These are phyloP conservation scores for Echeneis naucrates DNA, from an alignment of 2,797 vertebrate species.

Conservation along the genomic window DNA sequence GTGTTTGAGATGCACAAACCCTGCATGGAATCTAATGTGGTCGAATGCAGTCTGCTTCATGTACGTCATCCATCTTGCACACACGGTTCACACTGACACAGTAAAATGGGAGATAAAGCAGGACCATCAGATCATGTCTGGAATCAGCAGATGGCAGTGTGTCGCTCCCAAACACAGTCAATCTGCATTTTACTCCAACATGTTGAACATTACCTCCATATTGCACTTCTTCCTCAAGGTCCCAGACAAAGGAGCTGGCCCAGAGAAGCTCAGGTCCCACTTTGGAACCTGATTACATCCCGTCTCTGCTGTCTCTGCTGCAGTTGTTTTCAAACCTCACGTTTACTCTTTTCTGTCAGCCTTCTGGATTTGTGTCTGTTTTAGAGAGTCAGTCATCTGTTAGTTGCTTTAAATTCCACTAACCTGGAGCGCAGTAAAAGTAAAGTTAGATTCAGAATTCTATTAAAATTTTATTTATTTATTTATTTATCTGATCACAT, in stretches of 20 bases:
- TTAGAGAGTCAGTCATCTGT: no score
- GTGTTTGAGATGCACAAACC: background rate
- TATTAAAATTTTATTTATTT: background rate
- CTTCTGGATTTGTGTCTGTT: background rate
- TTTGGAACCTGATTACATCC: background rate
- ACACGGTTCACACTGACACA: constrained; percentile 3
- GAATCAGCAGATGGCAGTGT: constrained; percentile 67
- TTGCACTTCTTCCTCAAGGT: background rate
- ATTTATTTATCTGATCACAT: background rate
- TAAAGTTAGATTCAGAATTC: background rate
- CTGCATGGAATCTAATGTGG: background rate
- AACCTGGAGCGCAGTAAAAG: no score
- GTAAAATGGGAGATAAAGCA: constrained; percentile 30
- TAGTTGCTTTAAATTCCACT: no score
- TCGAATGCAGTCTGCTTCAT: background rate
- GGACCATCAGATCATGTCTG: background rate
- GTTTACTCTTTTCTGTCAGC: no score
- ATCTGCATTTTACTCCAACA: constrained; percentile 10
- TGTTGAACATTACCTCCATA: background rate
- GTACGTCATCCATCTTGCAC: constrained; percentile 32
- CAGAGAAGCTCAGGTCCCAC: background rate
- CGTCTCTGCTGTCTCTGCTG: background rate
- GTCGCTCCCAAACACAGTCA: constrained; percentile 22
- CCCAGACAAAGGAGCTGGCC: background rate
- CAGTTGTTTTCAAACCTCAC: background rate